Base-by-base conservation (phyloP, 2,113 vertebrate genomes). In the Cochlearius cochlearius region DNA sequence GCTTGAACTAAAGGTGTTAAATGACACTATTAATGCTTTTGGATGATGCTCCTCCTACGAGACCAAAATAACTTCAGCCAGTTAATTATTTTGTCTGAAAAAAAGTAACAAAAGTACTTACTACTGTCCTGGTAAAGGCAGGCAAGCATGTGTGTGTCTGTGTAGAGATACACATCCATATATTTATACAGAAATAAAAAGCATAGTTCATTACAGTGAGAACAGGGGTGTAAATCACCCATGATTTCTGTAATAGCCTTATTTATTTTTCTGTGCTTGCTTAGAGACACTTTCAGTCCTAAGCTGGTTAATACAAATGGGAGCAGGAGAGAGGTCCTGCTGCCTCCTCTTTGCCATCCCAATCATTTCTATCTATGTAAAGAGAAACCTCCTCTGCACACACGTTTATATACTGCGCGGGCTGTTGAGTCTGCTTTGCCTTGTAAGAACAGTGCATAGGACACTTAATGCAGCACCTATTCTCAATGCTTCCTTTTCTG, bases 1-100 rank as follows among this genome's bases (percentile, higher is more conserved):
- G 60, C 36, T 95, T 86, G 69, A 95, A 77, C 45, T 83, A 52
- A 92, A 84, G 84, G 83, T 89, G 88, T 79, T 89, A 91, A 94
- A 92, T 91, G 64, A 81, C 60, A 47, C 82, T 89, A 59, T 84
- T 96, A 93, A 90, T 74, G 59, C 12, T 16, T 88, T 82, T 59
- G 80, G 83, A 89, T 77, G 55, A 75, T 86, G 67, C 17, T 77
- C 0, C 6, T 72, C 43, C 60, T 93, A 30, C 47, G 25, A 76
- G 81, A 96, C 78, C n/a, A 87, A 91, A 79, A 73, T 75, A 58
- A 45, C 68, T 85, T 62, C 58, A 75, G 20, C 32, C 16, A 49
- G 52, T 39, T 78, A 30, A 55, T 73, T 50, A n/a, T 90, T 95
- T 90, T 78, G 20, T 50, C 60, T 85, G 45, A 8, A 80, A 90